A percentile compares a stretch with the other conserved stretches of the same genome.
These are phyloP conservation scores for Drosophila yooni DNA, from an alignment of 2,888 invertebrate species.

Conservation along the genomic window DNA sequence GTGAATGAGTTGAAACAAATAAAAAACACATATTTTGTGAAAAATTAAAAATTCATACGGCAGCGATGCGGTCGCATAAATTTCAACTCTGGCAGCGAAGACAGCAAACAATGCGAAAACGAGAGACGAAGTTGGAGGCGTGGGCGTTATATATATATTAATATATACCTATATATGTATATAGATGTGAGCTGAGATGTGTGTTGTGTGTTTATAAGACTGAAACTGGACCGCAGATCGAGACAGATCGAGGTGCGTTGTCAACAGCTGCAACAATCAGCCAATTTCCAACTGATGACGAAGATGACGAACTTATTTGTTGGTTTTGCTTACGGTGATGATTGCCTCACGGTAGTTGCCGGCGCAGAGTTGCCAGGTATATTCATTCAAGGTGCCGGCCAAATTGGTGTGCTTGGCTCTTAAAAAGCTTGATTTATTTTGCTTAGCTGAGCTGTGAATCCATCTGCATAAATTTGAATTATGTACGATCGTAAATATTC, in stretches of 20 bases:
- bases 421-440: conserved; percentile 68
- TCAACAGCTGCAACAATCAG: conserved; percentile 53
- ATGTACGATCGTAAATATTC: conserved; percentile 62
- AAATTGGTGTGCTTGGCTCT: conserved; percentile 29
- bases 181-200: neutral
- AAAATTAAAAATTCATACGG: conserved; percentile 78
- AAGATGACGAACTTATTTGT: conserved; percentile 40
- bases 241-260: conserved; percentile 53
- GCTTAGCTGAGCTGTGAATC: conserved; percentile 44
- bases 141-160: conserved; percentile 39
- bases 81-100: conserved; percentile 51
- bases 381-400: conserved; percentile 53
- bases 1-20: conserved; percentile 12
- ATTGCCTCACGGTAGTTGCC: conserved; percentile 61
- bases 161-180: conserved; percentile 27
- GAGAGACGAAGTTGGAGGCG: conserved; percentile 13
- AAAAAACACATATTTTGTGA: conserved; percentile 44
- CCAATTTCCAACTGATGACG: conserved; percentile 23
- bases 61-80: conserved; percentile 78
- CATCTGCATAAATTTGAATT: conserved; percentile 76
- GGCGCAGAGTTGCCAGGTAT: conserved; percentile 60
- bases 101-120: conserved; percentile 45
- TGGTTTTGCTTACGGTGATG: conserved; percentile 18
- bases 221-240: conserved; percentile 70
- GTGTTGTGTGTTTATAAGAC: conserved; percentile 12